phyloP scores from a whole-genome alignment of 1,140 invertebrate genomes.

The Chironomus striatipennis region DNA sequence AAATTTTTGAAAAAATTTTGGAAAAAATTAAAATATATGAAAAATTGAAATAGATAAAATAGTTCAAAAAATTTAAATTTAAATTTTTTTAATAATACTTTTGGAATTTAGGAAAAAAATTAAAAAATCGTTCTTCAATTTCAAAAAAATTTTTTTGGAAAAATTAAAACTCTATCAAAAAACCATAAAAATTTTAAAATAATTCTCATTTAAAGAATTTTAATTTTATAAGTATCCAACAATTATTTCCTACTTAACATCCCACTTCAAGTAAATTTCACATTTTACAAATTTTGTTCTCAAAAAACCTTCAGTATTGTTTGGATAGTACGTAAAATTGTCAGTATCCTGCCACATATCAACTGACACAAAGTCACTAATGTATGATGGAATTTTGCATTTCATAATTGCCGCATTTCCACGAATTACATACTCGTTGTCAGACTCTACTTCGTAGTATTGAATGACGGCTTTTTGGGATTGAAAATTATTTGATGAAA shows the following conservation, averaged over 20 bases:
- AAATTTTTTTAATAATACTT: too few relatives aligned
- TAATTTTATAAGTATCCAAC: too few relatives aligned
- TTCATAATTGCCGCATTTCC: constrained; percentile 81
- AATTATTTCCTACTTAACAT: background rate
- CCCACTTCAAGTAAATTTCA: constrained; percentile 9
- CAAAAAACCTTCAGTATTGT: constrained; percentile 29
- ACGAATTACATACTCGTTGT: constrained; percentile 78
- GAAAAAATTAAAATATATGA: constrained; percentile 25
- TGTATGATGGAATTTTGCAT: constrained; percentile 80
- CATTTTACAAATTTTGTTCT: too few relatives aligned
- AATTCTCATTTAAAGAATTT: too few relatives aligned
- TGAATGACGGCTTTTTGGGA: constrained; percentile 64
- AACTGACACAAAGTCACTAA: constrained; percentile 75
- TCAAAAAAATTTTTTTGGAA: too few relatives aligned
- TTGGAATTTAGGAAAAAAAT: too few relatives aligned
- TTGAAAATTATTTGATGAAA: background rate
- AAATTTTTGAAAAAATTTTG: background rate
- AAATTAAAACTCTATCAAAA: too few relatives aligned
- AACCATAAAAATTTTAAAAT: too few relatives aligned
- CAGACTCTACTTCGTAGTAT: constrained; percentile 70
- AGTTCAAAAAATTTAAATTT: too few relatives aligned
- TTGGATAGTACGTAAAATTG: constrained; percentile 56
- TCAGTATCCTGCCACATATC: constrained; percentile 71
- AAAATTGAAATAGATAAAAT: too few relatives aligned
- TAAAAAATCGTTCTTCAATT: too few relatives aligned